phyloP scores from a whole-genome alignment of 2,888 invertebrate species.

The Apoda limacodes region DNA sequence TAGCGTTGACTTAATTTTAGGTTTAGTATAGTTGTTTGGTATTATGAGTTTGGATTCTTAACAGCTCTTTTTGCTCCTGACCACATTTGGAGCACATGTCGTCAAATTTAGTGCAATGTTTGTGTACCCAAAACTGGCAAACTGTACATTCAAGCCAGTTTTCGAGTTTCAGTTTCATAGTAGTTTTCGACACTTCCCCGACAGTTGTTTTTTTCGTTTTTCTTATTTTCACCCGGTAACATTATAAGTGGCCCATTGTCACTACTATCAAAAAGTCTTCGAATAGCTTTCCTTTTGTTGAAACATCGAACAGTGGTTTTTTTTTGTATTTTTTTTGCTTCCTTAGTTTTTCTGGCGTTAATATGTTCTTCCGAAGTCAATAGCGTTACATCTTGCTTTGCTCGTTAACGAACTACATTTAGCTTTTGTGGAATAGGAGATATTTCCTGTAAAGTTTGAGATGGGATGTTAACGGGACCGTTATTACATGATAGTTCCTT shows the following conservation, averaged over 20 bases:
- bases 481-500: too few species aligned
- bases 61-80: too few species aligned
- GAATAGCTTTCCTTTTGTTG: slow-evolving; percentile 4
- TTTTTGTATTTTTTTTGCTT: slow-evolving; percentile 5
- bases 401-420: slow-evolving; percentile 12
- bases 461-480: too few species aligned
- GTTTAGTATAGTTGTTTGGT: background rate
- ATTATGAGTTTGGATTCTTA: slow-evolving; percentile 4
- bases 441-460: too few species aligned
- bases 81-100: slow-evolving; percentile 5
- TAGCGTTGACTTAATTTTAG: slow-evolving; percentile 4
- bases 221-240: slow-evolving; percentile 1
- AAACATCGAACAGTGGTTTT: background rate
- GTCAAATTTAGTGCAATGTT: slow-evolving; percentile 9
- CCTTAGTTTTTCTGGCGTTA: slow-evolving; percentile 9
- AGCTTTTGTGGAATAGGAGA: too few species aligned
- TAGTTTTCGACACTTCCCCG: slow-evolving; percentile 11
- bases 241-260: slow-evolving; percentile 3
- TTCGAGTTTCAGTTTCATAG: slow-evolving; percentile 11
- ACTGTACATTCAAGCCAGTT: slow-evolving; percentile 12
- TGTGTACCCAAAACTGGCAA: slow-evolving; percentile 12
- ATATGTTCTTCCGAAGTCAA: slow-evolving; percentile 14
- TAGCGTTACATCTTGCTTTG: slow-evolving; percentile 13
- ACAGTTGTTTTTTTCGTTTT: slow-evolving; percentile 7
- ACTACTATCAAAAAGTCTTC: slow-evolving; percentile 4